Evolutionary conservation across 2,888 invertebrate species (phyloP), one percentile per base, ranked within the genome.

Genomic region (Eretmocerus hayati): DNA sequence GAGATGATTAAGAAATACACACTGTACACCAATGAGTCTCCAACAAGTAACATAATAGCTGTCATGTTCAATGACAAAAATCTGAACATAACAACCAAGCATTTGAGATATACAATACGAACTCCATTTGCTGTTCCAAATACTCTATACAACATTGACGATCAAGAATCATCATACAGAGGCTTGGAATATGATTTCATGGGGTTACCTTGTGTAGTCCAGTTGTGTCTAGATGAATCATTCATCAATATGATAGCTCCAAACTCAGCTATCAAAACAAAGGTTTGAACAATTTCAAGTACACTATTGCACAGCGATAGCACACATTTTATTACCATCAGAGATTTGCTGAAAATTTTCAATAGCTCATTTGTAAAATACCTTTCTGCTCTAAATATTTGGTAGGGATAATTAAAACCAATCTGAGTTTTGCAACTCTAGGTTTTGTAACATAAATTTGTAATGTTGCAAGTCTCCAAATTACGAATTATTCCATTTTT

Each of bases 161-260:
- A 53, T 22, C 23, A 51, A 50, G 41, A 30, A 11, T 9, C 43
- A 13, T 45, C 22, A 11, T 19, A 32, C n/a, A 31, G 23, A 22
- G 31, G 49, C 1, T 33, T 43, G 3, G 53, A 6, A 5, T 30
- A 40, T 21, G 42, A 15, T 43, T 58, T 46, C 3, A 46, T 43
- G 11, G 6, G 18, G 13, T 18, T 56, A 15, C 61, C 63, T 11
- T 59, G 67, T 50, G 48, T 60, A 13, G 36, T 65, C 18, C 71
- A 71, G 53, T 57, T 64, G 35, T 71, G 70, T 43, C 41, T 67
- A 1, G 67, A 69, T 45, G 54, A 60, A 54, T 43, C 58, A 18
- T 62, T 64, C 22, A 65, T 71, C 32, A 54, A 59, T n/a, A 37
- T 48, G 16, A 56, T 46, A 40, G 46, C 53, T 30, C 33, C 53